Evolutionary conservation across 2,888 invertebrate genomes (phyloP), one percentile per base, ranked within the genome.

Genomic region (Phrixothrix hirtus): DNA sequence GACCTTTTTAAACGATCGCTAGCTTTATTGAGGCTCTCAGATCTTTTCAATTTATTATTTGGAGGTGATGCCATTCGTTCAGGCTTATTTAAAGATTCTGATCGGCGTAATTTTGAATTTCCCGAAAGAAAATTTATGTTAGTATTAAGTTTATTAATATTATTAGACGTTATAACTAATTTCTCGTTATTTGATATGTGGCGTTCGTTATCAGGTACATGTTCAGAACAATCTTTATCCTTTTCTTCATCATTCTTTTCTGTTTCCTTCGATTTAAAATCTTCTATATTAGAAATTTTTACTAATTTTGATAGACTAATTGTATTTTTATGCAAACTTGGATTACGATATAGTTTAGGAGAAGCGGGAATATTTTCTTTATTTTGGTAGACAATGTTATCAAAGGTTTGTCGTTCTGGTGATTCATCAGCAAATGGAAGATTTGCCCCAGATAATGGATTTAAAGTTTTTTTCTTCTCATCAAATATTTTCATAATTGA

Each of bases 401-500:
- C 56, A 16, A 47, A 47, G 45, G 65, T 58, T 14, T 61, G 64
- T 62, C 74, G 81, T 68, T 85, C 84, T 55, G 82, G 83, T 55
- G 83, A 81, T 74, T 86, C 86, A 73, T 86, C 87, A 61, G 83
- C 86, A 77, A 81, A 87, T 43, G 87, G 87, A 72, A 87, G 84
- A 78, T 84, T 84, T 70, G 84, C 84, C 60, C 75, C 75, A 37
- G 74, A 62, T 43, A 77, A 65, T 50, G 77, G 75, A 53, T 77
- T 87, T 82, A 67, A 87, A 75, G 67, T 86, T 85, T 65, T 84
- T 76, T 90, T 81, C 75, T 92, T 92, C 71, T 88, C 87, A 74
- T 92, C 92, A 76, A 92, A 86, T 53, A 91, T 87, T 70, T 87
- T 88, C 64, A 91, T 92, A 72, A 93, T 84, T 65, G 85, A 83